A percentile compares a stretch with the other conserved stretches of the same genome.
phyloP scores from a whole-genome alignment of 2,888 invertebrate species.

The Gasteruption jaculator region DNA sequence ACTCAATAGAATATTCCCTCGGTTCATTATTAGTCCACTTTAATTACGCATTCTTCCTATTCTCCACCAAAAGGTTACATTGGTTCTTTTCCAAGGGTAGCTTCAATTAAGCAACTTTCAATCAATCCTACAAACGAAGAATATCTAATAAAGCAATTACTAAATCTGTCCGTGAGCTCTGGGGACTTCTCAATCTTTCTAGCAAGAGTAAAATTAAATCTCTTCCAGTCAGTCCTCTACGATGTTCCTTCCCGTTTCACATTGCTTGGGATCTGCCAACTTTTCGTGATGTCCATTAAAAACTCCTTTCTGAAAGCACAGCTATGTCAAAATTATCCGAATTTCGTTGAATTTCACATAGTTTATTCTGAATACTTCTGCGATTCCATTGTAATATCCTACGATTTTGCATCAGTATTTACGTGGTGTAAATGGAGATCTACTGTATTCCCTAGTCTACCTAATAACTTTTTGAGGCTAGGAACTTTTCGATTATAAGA shows the following conservation, averaged over 20 bases:
- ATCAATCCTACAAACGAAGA: neutral
- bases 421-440: too few relatives aligned
- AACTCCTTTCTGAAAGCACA: slow-evolving; percentile 17
- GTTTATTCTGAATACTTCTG: too few relatives aligned
- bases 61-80: slow-evolving; percentile 9
- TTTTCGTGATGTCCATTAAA: slow-evolving; percentile 16
- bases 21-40: slow-evolving; percentile 3
- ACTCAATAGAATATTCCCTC: neutral
- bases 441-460: too few relatives aligned
- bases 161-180: neutral
- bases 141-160: slow-evolving; percentile 4
- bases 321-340: slow-evolving; percentile 4
- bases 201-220: slow-evolving; percentile 2
- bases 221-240: slow-evolving; percentile 8
- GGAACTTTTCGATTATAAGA: too few relatives aligned
- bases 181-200: neutral
- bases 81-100: slow-evolving; percentile 3
- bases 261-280: slow-evolving; percentile 8
- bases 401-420: too few relatives aligned
- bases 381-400: too few relatives aligned
- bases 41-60: slow-evolving; percentile 4
- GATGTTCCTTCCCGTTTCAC: slow-evolving; percentile 5
- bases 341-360: too few relatives aligned
- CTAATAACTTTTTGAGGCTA: too few relatives aligned
- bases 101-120: slow-evolving; percentile 4